Evolutionary conservation across 1,140 invertebrate genomes (phyloP).

Genomic region (Onthophagus taurus): DNA sequence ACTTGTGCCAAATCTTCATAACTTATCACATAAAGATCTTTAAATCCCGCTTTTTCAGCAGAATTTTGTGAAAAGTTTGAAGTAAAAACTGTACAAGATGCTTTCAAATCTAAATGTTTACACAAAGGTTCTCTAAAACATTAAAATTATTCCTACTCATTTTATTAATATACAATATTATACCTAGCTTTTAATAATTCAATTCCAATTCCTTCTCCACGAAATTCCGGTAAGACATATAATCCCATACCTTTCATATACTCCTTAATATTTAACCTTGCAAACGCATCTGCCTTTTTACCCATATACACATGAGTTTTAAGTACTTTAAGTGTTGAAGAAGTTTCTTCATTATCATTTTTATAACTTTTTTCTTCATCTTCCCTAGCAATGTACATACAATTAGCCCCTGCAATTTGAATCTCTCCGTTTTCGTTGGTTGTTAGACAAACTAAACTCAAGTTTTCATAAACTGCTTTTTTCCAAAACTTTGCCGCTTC

Average conservation of each 20-base stretch:
- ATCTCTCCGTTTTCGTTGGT: slow-evolving; percentile 9
- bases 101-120: slow-evolving; percentile 15
- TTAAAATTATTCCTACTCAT: no score
- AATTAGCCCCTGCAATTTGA: slow-evolving; percentile 10
- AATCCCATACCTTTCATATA: slow-evolving; percentile 39
- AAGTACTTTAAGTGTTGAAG: no score
- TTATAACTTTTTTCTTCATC: slow-evolving; percentile 5
- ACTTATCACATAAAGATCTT: slow-evolving; percentile 9
- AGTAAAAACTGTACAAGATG: slow-evolving; percentile 17
- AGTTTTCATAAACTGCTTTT: neutral
- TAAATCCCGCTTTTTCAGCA: slow-evolving; percentile 16
- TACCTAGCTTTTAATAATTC: slow-evolving; percentile 38
- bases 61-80: slow-evolving; percentile 15
- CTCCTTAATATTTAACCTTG: slow-evolving; percentile 32
- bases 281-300: slow-evolving; percentile 21
- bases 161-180: neutral
- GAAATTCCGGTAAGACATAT: slow-evolving; percentile 34
- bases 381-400: slow-evolving; percentile 2
- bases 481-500: neutral
- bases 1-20: slow-evolving; percentile 11
- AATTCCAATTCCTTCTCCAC: slow-evolving; percentile 41
- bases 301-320: neutral
- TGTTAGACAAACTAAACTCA: slow-evolving; percentile 11
- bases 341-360: no score
- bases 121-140: slow-evolving; percentile 14